Percentiles rank a stretch among this genome's conserved stretches.
Conservation (phyloP, 2,113 vertebrate genomes). For the Clarias magur region DNA sequence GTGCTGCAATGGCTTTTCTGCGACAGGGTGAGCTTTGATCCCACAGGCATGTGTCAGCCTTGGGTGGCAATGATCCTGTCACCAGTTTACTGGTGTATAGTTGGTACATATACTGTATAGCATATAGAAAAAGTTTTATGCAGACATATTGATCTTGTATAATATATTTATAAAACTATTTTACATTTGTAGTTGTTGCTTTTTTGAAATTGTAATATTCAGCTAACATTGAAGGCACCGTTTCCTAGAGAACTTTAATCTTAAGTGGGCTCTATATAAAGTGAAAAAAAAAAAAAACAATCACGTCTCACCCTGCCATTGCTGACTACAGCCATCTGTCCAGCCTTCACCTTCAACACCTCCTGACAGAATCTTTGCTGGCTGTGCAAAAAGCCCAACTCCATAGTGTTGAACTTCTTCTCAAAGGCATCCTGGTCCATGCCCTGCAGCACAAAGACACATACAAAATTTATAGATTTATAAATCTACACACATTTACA, state of each 20-base stretch:
- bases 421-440: constrained; percentile 87
- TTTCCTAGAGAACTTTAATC: not conserved
- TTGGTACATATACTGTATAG: too few relatives aligned
- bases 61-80: too few relatives aligned
- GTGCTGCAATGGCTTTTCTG: too few relatives aligned
- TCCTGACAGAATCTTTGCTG: constrained; percentile 88
- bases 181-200: not conserved
- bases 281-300: not conserved
- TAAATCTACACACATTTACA: constrained; percentile 19
- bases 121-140: too few relatives aligned
- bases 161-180: not conserved
- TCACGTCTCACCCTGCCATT: constrained; percentile 87
- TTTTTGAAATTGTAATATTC: not conserved
- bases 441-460: constrained; percentile 72
- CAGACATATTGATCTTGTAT: too few relatives aligned
- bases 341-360: constrained; percentile 83
- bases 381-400: constrained; percentile 83
- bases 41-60: too few relatives aligned
- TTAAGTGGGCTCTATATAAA: not conserved
- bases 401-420: constrained; percentile 93
- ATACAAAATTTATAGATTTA: too few relatives aligned
- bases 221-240: not conserved
- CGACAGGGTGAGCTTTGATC: too few relatives aligned
- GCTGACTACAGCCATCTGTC: constrained; percentile 83
- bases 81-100: too few relatives aligned